These are phyloP conservation scores for Siniperca scherzeri DNA, from an alignment of 2,797 vertebrate species.

Conservation along the genomic window DNA sequence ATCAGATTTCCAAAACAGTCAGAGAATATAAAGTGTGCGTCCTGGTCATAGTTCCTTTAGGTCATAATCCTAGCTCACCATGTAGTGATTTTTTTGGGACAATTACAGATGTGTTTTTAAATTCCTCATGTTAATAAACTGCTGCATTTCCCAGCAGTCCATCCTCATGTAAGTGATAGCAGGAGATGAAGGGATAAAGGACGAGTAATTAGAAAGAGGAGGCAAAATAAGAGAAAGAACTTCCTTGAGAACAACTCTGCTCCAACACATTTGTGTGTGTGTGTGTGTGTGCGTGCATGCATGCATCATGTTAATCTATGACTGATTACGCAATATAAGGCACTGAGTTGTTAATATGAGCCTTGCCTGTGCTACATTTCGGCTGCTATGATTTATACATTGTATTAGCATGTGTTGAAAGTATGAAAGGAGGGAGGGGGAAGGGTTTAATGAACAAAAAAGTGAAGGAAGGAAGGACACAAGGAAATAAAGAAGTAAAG, in stretches of 20 bases:
- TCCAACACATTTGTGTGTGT: background rate
- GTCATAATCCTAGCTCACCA: background rate
- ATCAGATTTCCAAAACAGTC: too few relatives aligned
- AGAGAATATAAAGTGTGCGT: too few relatives aligned
- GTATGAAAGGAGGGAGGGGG: background rate
- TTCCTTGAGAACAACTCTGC: background rate
- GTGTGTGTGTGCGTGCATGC: background rate
- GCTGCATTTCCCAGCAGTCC: background rate
- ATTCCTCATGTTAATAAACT: background rate
- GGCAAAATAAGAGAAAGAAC: background rate
- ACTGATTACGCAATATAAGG: conserved; percentile 12
- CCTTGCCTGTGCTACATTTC: background rate
- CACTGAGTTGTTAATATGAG: conserved; percentile 10
- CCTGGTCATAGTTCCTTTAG: too few relatives aligned
- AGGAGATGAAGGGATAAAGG: background rate
- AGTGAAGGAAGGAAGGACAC: background rate
- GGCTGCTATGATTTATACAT: conserved; percentile 23
- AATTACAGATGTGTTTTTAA: too few relatives aligned
- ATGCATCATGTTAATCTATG: conserved; percentile 11
- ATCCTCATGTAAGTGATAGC: background rate
- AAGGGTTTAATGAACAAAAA: background rate
- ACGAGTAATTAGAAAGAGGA: background rate
- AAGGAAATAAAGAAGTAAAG: background rate
- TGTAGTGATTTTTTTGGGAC: too few relatives aligned
- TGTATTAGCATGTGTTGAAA: background rate